Evolutionary conservation across 2,888 invertebrate genomes (phyloP), one percentile per base, ranked within the genome.

Genomic region (Chaitophorus viminalis): DNA sequence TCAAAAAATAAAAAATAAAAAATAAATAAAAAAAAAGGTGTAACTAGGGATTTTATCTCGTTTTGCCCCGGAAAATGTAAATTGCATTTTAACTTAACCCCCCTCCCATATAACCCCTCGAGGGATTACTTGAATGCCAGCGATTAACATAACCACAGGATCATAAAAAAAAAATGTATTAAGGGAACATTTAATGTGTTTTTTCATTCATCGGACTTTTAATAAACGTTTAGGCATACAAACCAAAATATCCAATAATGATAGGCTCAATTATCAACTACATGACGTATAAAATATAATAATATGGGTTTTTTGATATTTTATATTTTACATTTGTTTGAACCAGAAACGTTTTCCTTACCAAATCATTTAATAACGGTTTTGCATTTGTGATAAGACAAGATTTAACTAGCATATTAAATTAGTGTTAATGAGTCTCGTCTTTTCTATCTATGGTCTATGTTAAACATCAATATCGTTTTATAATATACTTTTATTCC

Each of bases 1-100:
- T 60, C 60, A 31, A 70, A 65, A 46, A 39, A 29, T 17, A 31
- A 65, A 65, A 75, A 39, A 74, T 39, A 83, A 54, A 17, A 39
- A 36, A 25, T 36, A 74, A 74, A 36, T 9, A 36, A 36, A 36
- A 75, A 83, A 72, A 85, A 74, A 74, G 72, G 86, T 87, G 79
- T 74, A 79, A 87, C 79, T 18, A 31, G 74, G 11, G 87, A 87
- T 81, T 75, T 87, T 87, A 87, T 87, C 87, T 79, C 74, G 87
- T 79, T 81, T 79, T 78, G 39, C 72, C 72, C n/a, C 54, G 79
- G 18, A 52, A 78, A 75, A 86, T 72, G 87, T 75, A 79, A 87
- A 81, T 81, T 74, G 39, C 76, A 33, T 84, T 83, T 83, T 75
- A 83, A 83, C 83, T 60, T 60, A 60, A 36, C 33, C 9, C n/a